Percentiles rank a stretch among this genome's conserved stretches.
These are phyloP conservation scores for Chaetophractus vellerosus DNA, from an alignment of 2,797 vertebrate species.

Conservation along the genomic window DNA sequence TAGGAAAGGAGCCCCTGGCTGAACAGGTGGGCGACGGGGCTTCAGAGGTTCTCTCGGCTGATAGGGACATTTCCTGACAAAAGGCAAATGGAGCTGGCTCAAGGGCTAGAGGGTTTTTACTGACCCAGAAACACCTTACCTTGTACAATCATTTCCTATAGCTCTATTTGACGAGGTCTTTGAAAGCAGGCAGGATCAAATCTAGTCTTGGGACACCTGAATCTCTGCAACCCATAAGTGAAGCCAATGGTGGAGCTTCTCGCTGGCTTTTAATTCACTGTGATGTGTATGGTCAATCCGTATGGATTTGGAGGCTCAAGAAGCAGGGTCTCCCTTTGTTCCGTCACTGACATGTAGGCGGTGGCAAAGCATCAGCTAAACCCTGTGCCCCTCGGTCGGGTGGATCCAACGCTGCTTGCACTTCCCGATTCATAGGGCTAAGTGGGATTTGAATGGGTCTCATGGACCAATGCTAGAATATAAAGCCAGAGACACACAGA, in stretches of 20 bases:
- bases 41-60: neutral
- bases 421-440: neutral
- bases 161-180: neutral
- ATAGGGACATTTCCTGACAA: neutral
- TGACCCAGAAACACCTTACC: neutral
- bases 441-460: neutral
- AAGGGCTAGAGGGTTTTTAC: neutral
- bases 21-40: fast-evolving
- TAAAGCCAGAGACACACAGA: neutral
- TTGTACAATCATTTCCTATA: neutral
- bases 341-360: neutral
- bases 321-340: neutral
- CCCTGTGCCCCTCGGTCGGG: neutral
- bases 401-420: neutral
- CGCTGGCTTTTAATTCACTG: neutral
- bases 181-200: neutral
- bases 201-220: neutral
- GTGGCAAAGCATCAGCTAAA: neutral
- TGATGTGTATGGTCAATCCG: neutral
- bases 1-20: neutral
- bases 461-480: too few relatives aligned
- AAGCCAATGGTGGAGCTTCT: neutral
- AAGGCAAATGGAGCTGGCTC: neutral
- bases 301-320: neutral
- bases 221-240: neutral